Conservation (phyloP, 92 coral and sea anemone genomes). For the Epizoanthus stellaris region DNA sequence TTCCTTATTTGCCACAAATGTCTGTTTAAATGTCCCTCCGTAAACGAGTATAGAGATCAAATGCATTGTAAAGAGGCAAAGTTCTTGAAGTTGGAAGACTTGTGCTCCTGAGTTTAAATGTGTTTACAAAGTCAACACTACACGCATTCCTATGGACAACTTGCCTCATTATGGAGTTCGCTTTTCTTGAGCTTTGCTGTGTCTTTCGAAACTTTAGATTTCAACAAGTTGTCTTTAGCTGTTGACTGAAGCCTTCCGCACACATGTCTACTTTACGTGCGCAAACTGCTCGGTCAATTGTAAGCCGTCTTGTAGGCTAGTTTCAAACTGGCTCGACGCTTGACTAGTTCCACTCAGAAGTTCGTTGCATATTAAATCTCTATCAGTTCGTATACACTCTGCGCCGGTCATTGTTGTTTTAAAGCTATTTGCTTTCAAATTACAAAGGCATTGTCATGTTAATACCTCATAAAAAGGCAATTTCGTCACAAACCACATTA, state of each 20-base stretch:
- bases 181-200: not conserved
- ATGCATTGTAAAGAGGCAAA: not conserved
- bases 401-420: not conserved
- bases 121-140: not conserved
- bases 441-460: slow-evolving; percentile 21
- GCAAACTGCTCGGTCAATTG: not conserved
- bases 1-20: not conserved
- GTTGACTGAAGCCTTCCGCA: no score
- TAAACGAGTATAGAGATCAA: not conserved
- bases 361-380: slow-evolving; percentile 22
- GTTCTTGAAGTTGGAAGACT: not conserved
- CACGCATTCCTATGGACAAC: not conserved
- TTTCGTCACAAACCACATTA: not conserved
- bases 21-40: not conserved
- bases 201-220: not conserved
- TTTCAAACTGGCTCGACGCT: not conserved
- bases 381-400: not conserved
- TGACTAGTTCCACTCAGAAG: not conserved
- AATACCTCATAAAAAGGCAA: not conserved
- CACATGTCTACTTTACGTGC: not conserved
- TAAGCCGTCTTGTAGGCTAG: not conserved
- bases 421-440: slow-evolving; percentile 4
- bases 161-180: not conserved
- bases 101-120: not conserved
- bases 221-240: not conserved